Evolutionary conservation across 1,140 invertebrate species (phyloP).

Genomic region (Drosophila simulans): DNA sequence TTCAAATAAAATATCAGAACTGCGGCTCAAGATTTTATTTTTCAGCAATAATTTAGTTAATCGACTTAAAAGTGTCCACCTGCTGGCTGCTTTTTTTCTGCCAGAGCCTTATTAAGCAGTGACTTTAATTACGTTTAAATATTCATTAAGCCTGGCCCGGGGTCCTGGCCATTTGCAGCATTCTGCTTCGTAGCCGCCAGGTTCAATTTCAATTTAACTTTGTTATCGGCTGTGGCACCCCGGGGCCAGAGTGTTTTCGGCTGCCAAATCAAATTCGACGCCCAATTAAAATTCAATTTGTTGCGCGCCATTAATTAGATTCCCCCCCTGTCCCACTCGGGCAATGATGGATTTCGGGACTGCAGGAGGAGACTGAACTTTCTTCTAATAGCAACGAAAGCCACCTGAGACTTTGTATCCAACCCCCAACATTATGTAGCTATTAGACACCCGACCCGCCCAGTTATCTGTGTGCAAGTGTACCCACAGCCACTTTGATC

Average conservation of each 20-base stretch:
- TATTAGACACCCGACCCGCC: conserved; percentile 15
- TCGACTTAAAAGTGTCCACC: conserved; percentile 15
- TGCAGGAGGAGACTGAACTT: conserved; percentile 36
- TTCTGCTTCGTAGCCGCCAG: conserved; percentile 13
- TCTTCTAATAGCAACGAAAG: conserved; percentile 8
- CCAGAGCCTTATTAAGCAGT: conserved; percentile 1
- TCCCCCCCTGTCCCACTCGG: conserved; percentile 2
- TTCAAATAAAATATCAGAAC: no score
- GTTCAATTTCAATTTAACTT: conserved; percentile 56
- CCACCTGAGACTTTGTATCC: conserved; percentile 23
- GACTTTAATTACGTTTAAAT: conserved; percentile 41
- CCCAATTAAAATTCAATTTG: conserved; percentile 83
- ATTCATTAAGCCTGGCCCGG: conserved; percentile 20
- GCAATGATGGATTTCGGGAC: conserved; percentile 2
- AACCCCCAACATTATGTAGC: conserved; percentile 20
- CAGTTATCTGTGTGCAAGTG: conserved; percentile 50
- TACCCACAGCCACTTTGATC: conserved; percentile 19
- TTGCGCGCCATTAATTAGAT: conserved; percentile 78
- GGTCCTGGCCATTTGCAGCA: conserved; percentile 20
- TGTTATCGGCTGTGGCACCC: conserved; percentile 40
- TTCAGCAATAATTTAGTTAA: conserved; percentile 4
- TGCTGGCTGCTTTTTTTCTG: not conserved
- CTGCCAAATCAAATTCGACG: conserved; percentile 76
- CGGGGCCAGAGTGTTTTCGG: conserved; percentile 15
- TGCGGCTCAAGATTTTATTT: not conserved